Evolutionary conservation across 2,797 vertebrate genomes (phyloP).

Genomic region (Falco biarmicus): DNA sequence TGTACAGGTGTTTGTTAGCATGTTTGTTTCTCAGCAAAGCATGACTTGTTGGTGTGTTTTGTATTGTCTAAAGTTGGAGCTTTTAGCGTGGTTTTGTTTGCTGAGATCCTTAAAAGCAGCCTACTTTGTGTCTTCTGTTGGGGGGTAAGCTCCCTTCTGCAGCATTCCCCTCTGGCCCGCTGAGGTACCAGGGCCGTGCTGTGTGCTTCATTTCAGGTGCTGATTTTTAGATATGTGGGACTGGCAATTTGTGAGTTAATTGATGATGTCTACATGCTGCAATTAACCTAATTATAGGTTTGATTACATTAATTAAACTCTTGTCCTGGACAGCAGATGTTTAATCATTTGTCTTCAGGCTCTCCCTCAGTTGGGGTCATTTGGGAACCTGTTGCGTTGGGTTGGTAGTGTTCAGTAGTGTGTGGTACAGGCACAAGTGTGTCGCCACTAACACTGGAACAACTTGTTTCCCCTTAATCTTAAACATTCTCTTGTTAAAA

Average conservation of each 20-base stretch:
- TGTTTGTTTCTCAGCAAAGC: background rate
- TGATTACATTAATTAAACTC: conserved; percentile 70
- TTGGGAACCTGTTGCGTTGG: conserved; percentile 14
- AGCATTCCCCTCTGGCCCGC: background rate
- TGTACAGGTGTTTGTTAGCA: background rate
- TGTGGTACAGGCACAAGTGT: background rate
- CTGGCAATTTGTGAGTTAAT: conserved; percentile 65
- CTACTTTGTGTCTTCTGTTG: background rate
- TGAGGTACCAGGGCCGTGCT: background rate
- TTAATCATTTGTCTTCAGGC: conserved; percentile 31
- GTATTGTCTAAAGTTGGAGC: background rate
- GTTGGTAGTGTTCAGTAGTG: background rate
- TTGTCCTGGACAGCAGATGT: conserved; percentile 39
- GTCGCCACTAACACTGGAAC: background rate
- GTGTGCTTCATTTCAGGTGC: background rate
- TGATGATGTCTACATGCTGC: conserved; percentile 31
- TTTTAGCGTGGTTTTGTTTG: background rate
- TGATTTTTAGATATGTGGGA: background rate
- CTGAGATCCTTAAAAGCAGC: background rate
- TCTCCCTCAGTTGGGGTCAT: background rate
- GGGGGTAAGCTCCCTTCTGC: background rate
- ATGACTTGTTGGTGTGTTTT: background rate
- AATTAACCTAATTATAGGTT: conserved; percentile 63
- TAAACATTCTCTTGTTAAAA: background rate
- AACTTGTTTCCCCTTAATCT: background rate